phyloP scores from a whole-genome alignment of 2,888 invertebrate genomes.

The Odontothrips loti region DNA sequence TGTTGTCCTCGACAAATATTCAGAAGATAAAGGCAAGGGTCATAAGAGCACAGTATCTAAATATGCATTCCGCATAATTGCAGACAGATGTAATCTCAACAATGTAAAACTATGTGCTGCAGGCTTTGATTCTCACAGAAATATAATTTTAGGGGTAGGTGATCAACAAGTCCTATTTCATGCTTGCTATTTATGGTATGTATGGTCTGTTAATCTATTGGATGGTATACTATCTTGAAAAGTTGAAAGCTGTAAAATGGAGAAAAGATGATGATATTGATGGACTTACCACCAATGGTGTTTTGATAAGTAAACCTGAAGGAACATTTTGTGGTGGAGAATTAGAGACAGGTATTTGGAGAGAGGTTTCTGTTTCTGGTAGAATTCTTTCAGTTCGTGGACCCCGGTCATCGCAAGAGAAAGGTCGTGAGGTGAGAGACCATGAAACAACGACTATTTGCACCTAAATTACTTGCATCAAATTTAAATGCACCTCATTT shows the following conservation, averaged over 20 bases:
- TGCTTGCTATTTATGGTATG: neutral
- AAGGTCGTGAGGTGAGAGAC: slow-evolving; percentile 68
- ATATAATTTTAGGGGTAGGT: slow-evolving; percentile 97
- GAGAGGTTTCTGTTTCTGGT: slow-evolving; percentile 96
- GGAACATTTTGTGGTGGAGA: slow-evolving; percentile 82
- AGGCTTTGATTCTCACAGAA: slow-evolving; percentile 95
- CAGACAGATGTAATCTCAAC: slow-evolving; percentile 84
- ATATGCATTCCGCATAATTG: slow-evolving; percentile 96
- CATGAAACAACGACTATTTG: slow-evolving; percentile 25
- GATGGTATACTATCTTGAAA: slow-evolving; percentile 38
- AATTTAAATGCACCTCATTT: slow-evolving; percentile 39
- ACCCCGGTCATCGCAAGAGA: slow-evolving; percentile 91
- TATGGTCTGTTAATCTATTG: neutral
- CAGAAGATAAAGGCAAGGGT: slow-evolving; percentile 69
- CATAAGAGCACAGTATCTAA: slow-evolving; percentile 94
- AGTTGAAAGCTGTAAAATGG: slow-evolving; percentile 99
- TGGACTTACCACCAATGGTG: slow-evolving; percentile 97
- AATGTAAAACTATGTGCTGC: slow-evolving; percentile 95
- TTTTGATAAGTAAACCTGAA: slow-evolving; percentile 94
- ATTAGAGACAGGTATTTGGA: slow-evolving; percentile 81
- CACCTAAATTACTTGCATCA: neutral
- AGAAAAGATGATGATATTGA: slow-evolving; percentile 87
- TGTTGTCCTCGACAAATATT: slow-evolving; percentile 97
- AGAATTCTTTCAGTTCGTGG: slow-evolving; percentile 94
- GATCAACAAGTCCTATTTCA: slow-evolving; percentile 22